Base-by-base conservation (phyloP, 2,888 invertebrate species). In the Villa cingulata region DNA sequence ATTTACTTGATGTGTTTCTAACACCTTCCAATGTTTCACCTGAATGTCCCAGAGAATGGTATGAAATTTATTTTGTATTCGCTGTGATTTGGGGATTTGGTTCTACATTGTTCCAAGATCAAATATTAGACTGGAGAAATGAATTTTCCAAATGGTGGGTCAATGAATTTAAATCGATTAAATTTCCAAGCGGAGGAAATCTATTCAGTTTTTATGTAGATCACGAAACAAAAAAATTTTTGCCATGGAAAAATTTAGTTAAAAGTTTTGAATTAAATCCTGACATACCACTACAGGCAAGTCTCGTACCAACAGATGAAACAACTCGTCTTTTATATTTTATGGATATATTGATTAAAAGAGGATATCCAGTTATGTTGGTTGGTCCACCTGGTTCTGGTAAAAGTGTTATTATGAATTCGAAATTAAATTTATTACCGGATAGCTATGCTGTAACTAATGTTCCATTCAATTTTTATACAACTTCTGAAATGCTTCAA, bases 141-240 rank as follows among this genome's bases (percentile, higher is more conserved):
- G 95, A 95, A 62, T 95, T 95, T 65, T 88, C 86, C 62, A 94
- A 91, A 66, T 95, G 94, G 94, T 96, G 91, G 76, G 73, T 78
- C 18, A 86, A 83, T 54, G 95, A 95, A 70, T 95, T 92, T 66
- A 94, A 91, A 68, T 76, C 84, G 0, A 78, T 95, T 23, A 88
- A 87, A 67, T 92, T 94, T 68, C 94, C 95, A 0, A 61, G 77
- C 0, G 74, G 77, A 2, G 89, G 86, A 3, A 88, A 81, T 43
- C 81, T 95, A 2, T 95, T 95, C 64, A 85, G 84, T 59, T 95
- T 82, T 68, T 94, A 80, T 65, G 88, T 95, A 49, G 92, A 95
- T 59, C 72, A 76, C 1, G 86, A 89, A 57, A 81, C 83, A 0
- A 91, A 91, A 66, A 82, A 83, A 58, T 87, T 92, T 60, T 60